Percentiles rank a stretch among this genome's conserved stretches.
Evolutionary conservation across 2,797 vertebrate genomes (phyloP).

Genomic region (Acanthurus tractus): DNA sequence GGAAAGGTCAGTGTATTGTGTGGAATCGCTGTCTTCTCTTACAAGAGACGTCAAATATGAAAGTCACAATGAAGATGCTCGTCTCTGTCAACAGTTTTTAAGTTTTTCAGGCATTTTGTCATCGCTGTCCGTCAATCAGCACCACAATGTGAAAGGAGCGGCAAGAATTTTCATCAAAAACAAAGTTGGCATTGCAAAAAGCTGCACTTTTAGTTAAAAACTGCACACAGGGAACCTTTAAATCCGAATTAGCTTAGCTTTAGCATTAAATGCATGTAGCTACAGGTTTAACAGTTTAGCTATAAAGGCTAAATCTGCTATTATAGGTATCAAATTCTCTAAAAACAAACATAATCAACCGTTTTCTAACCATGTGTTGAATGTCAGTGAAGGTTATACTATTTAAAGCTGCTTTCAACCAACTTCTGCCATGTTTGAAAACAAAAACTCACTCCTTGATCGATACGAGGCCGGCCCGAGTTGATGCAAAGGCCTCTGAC

Average conservation of each 20-base stretch:
- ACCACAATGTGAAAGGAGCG: background rate
- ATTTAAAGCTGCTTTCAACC: background rate
- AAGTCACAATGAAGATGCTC: background rate
- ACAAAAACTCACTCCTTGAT: background rate
- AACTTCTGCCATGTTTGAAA: background rate
- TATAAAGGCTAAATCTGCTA: background rate
- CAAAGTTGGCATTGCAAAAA: too few species aligned
- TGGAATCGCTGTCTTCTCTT: background rate
- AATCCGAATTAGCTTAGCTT: background rate
- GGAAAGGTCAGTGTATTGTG: constrained; percentile 3
- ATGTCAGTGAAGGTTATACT: background rate
- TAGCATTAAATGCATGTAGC: background rate
- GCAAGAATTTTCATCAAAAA: background rate
- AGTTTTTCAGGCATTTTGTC: background rate
- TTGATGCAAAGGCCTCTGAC: background rate
- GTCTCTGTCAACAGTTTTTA: background rate
- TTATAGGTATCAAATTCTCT: background rate
- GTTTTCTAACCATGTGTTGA: background rate
- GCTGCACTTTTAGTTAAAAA: too few species aligned
- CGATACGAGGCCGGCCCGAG: too few species aligned
- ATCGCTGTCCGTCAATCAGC: background rate
- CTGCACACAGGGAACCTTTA: too few species aligned
- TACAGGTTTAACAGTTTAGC: background rate
- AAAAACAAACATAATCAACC: constrained; percentile 10
- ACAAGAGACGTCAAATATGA: background rate